A percentile compares a stretch with the other conserved stretches of the same genome.
These are phyloP conservation scores for Globodera ellingtonae DNA, from an alignment of 1,140 invertebrate genomes.

Conservation along the genomic window DNA sequence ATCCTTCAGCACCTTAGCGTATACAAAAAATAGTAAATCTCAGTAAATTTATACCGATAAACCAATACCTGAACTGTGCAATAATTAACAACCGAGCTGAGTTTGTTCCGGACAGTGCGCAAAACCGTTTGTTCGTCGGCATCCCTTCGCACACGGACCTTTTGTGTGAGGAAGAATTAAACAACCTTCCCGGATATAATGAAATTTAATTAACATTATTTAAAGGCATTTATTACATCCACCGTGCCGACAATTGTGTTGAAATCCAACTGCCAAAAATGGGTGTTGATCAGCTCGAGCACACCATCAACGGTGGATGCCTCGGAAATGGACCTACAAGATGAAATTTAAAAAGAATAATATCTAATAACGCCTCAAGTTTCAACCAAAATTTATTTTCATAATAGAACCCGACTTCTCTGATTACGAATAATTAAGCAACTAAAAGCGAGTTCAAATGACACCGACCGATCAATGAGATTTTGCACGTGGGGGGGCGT, in stretches of 20 bases:
- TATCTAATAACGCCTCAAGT: no score
- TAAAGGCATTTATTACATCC: constrained; percentile 39
- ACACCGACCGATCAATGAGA: constrained; percentile 57
- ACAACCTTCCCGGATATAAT: constrained; percentile 68
- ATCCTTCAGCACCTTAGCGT: constrained; percentile 18
- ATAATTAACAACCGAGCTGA: constrained; percentile 70
- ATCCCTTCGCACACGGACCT: constrained; percentile 70
- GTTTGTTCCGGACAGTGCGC: constrained; percentile 71
- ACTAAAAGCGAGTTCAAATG: no score
- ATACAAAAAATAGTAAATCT: background rate
- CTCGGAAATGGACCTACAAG: constrained; percentile 68
- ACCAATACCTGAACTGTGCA: constrained; percentile 68
- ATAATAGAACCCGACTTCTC: no score
- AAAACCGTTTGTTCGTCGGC: constrained; percentile 74
- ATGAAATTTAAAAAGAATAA: constrained; percentile 32
- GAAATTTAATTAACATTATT: background rate
- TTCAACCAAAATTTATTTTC: no score
- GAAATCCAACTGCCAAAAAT: constrained; percentile 76
- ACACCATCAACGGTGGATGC: constrained; percentile 75
- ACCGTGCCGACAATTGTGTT: constrained; percentile 66
- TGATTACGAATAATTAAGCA: no score
- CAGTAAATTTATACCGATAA: background rate
- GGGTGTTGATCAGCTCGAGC: constrained; percentile 74
- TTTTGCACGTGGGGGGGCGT: constrained; percentile 61
- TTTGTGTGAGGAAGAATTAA: constrained; percentile 69